These are phyloP conservation scores for Nettapus auritus DNA, from an alignment of 2,113 vertebrate species.

Conservation along the genomic window DNA sequence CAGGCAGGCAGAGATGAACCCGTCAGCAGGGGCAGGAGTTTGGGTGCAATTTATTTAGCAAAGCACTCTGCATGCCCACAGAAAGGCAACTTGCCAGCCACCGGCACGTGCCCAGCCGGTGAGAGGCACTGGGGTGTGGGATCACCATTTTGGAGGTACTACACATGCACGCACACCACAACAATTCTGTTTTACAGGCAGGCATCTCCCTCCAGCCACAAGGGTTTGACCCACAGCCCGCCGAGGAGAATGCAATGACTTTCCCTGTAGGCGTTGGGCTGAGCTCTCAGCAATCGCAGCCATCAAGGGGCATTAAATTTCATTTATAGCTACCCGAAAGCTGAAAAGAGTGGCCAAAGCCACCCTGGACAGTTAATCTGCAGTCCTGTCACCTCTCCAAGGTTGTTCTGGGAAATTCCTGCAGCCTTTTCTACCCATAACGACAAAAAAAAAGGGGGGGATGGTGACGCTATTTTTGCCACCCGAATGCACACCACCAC, in stretches of 20 bases:
- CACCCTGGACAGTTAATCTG: not conserved
- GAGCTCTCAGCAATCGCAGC: not conserved
- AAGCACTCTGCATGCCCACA: fast-evolving
- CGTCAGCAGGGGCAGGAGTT: not conserved
- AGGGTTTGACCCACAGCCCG: not conserved
- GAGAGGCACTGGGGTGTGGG: not conserved
- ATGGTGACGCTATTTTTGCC: not conserved
- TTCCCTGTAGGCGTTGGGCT: fast-evolving
- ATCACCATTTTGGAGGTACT: not conserved
- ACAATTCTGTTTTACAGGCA: not conserved
- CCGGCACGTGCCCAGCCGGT: fast-evolving
- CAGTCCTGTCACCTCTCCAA: not conserved
- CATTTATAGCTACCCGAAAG: not conserved
- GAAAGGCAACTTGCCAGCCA: not conserved
- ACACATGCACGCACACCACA: not conserved
- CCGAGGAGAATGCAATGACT: fast-evolving
- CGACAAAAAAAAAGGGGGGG: not conserved
- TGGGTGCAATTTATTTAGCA: fast-evolving
- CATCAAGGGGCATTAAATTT: not conserved
- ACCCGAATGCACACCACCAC: not conserved
- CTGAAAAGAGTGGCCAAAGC: not conserved
- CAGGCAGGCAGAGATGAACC: slow-evolving; percentile 12
- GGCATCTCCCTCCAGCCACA: not conserved
- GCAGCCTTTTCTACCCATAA: not conserved
- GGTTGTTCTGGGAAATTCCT: slow-evolving; percentile 4